Base-by-base conservation (phyloP, 2,797 vertebrate genomes). In the Acanthornis magna region DNA sequence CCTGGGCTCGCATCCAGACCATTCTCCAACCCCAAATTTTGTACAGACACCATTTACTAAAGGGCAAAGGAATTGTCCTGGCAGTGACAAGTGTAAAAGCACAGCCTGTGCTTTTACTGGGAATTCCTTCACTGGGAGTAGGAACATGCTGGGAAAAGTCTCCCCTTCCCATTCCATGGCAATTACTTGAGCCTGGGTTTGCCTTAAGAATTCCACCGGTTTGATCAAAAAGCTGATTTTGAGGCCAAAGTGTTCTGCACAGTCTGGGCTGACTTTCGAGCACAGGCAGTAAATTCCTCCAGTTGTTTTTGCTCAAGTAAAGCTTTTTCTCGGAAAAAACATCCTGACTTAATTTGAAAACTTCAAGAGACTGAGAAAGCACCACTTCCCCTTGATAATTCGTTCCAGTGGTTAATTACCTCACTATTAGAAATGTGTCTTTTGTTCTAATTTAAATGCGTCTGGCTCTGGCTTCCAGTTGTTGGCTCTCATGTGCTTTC, bases 351-450 rank as follows among this genome's bases (percentile, higher is more conserved):
- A 50, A 84, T 78, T 6, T 61, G 74, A 81, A 84, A 88, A 77
- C 86, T 86, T 75, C 88, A 89, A 78, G 93, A 72, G 55, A 25
- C n/a, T 48, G 54, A 91, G 91, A 78, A 85, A 87, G 54, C 67
- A 82, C 57, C 80, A 62, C 91, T 86, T 93, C 80, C 92, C 91
- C 83, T 61, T 63, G 76, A 74, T 53, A 72, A 84, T 90, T 90
- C 14, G 73, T 95, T 91, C 90, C 92, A 93, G 83, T 66, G 50
- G 73, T 88, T 95, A 96, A 96, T 95, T 96, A 78, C 88, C 42
- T 95, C 76, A 17, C 88, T 62, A 17, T 88, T 86, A 92, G 85
- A 91, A 86, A 81, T 63, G 90, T 83, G 80, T 65, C 83, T 76
- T 91, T 90, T 96, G 92, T 91, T 93, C 92, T 84, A 53, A 75